A percentile compares a stretch with the other conserved stretches of the same genome.
Conservation (phyloP, 1,140 invertebrate species). For the Drosophila azteca region DNA sequence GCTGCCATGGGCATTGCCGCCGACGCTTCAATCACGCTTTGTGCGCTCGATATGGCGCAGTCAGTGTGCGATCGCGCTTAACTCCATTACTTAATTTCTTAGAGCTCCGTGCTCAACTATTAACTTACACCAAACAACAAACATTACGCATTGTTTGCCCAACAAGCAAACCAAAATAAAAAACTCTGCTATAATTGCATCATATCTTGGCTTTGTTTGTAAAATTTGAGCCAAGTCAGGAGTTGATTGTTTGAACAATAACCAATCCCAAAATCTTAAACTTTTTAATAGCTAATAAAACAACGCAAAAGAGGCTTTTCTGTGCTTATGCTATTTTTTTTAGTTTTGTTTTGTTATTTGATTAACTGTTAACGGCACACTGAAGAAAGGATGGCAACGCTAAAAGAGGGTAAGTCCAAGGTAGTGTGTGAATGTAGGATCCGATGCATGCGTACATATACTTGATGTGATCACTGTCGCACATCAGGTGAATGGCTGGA, state of each 20-base stretch:
- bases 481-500: constrained; percentile 22
- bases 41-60: constrained; percentile 56
- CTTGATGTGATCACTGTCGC: constrained; percentile 25
- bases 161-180: constrained; percentile 5
- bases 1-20: constrained; percentile 43
- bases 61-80: constrained; percentile 67
- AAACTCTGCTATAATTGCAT: no score
- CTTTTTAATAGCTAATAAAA: neutral
- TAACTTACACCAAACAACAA: neutral
- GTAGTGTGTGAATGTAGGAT: neutral
- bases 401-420: constrained; percentile 39
- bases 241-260: no score
- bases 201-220: no score
- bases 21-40: constrained; percentile 50
- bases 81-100: constrained; percentile 55
- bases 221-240: no score
- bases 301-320: constrained; percentile 5
- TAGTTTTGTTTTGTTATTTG: neutral
- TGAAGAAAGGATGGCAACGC: constrained; percentile 30
- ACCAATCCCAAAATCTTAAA: no score
- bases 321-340: neutral
- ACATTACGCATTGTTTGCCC: constrained; percentile 11
- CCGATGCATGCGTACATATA: neutral
- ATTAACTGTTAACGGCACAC: constrained; percentile 1
- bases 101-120: constrained; percentile 30